phyloP scores from a whole-genome alignment of 2,888 invertebrate species.

The Seira sanloemensis region DNA sequence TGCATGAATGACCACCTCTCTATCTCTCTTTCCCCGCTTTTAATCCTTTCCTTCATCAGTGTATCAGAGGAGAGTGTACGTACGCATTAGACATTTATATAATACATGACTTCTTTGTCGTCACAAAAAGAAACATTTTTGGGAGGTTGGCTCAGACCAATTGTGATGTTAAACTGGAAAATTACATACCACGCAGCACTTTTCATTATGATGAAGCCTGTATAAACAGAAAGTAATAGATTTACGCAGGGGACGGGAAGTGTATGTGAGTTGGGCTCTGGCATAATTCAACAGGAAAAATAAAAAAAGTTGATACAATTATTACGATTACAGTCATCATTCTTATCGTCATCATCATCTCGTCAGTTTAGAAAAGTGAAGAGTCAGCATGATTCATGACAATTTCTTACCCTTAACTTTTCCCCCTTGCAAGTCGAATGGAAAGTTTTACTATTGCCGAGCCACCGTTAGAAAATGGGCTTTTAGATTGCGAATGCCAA shows the following conservation, averaged over 20 bases:
- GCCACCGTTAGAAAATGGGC: neutral
- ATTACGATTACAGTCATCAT: slow-evolving; percentile 14
- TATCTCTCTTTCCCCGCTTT: neutral
- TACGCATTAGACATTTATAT: slow-evolving; percentile 7
- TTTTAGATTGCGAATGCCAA: too few relatives aligned
- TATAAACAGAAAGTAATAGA: neutral
- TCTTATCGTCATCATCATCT: neutral
- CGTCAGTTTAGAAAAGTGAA: slow-evolving; percentile 1
- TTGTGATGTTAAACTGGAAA: slow-evolving; percentile 16
- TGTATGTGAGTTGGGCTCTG: neutral
- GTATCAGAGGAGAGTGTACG: neutral
- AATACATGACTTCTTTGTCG: slow-evolving; percentile 1
- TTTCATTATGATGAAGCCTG: neutral
- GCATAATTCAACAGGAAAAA: neutral
- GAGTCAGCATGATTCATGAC: slow-evolving; percentile 5
- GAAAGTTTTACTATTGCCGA: neutral
- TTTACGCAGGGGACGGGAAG: neutral
- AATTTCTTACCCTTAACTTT: too few relatives aligned
- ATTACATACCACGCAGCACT: neutral
- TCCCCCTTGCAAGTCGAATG: too few relatives aligned
- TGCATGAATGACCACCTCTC: slow-evolving; percentile 20
- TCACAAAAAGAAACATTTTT: slow-evolving; percentile 13
- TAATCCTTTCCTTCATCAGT: neutral
- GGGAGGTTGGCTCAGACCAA: slow-evolving; percentile 6
- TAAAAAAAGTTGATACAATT: slow-evolving; percentile 10